phyloP scores from a whole-genome alignment of 2,113 vertebrate species.

The Shinisaurus crocodilurus region DNA sequence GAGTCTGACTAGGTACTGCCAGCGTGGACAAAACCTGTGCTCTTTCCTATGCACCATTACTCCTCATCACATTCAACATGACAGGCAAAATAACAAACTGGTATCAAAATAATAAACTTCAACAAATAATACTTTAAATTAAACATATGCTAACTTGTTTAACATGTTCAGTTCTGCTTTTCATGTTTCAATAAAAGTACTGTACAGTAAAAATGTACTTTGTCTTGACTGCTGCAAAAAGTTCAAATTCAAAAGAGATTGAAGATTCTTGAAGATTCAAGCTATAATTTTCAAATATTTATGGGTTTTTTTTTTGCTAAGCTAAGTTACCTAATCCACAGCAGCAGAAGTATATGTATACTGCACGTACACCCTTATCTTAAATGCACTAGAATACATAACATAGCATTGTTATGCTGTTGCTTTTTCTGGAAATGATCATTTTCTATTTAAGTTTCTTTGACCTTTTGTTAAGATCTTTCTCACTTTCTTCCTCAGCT shows the following conservation, averaged over 20 bases:
- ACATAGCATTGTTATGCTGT: constrained; percentile 25
- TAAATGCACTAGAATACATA: too few relatives aligned
- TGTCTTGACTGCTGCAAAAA: neutral
- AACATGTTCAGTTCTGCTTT: neutral
- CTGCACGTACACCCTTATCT: too few relatives aligned
- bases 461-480: constrained; percentile 7
- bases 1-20: neutral
- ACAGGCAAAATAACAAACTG: too few relatives aligned
- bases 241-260: neutral
- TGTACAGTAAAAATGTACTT: too few relatives aligned
- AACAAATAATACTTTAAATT: neutral
- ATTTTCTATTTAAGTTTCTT: constrained; percentile 2
- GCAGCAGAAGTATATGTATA: too few relatives aligned
- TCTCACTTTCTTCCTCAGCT: constrained; percentile 76
- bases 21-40: neutral
- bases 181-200: neutral
- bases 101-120: too few relatives aligned
- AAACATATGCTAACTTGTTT: neutral
- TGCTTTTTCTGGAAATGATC: neutral
- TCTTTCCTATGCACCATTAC: neutral
- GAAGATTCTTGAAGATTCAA: neutral
- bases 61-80: neutral
- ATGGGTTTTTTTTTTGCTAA: too few relatives aligned
- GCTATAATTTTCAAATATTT: neutral
- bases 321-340: too few relatives aligned